phyloP scores from a whole-genome alignment of 2,797 vertebrate species.

The Danio kyathit region DNA sequence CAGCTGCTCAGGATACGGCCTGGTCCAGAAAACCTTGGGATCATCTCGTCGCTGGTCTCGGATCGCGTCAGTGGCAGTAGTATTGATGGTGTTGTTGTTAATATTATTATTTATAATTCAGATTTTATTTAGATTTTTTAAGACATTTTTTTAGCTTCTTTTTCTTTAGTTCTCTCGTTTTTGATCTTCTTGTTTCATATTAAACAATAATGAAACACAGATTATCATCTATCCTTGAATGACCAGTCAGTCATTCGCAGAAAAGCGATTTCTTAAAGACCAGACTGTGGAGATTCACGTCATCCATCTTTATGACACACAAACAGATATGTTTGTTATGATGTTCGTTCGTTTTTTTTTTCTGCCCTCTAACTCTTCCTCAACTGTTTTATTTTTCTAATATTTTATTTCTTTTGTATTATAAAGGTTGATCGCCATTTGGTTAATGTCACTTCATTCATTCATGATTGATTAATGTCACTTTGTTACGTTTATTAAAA shows the following conservation, averaged over 20 bases:
- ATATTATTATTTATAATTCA: too few species aligned
- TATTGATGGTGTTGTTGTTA: too few species aligned
- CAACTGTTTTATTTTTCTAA: neutral
- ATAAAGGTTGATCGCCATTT: neutral
- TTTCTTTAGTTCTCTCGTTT: too few species aligned
- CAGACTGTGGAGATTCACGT: slow-evolving; percentile 66
- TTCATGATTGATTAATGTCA: too few species aligned
- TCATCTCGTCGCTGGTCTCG: too few species aligned
- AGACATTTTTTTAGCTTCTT: too few species aligned
- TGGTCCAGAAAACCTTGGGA: too few species aligned
- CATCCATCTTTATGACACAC: slow-evolving; percentile 70
- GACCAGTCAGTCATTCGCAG: slow-evolving; percentile 48
- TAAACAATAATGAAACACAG: neutral
- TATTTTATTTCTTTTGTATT: neutral
- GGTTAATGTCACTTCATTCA: neutral
- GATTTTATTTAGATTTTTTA: too few species aligned
- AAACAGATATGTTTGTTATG: neutral
- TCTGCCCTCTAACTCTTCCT: neutral
- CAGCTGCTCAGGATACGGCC: too few species aligned
- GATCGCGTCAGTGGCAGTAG: too few species aligned
- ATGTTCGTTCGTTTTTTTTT: neutral
- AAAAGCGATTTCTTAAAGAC: slow-evolving; percentile 68
- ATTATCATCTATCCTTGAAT: slow-evolving; percentile 8
- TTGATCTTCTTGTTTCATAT: neutral
- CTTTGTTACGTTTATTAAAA: neutral